Percentiles rank a stretch among this genome's conserved stretches.
phyloP scores from a whole-genome alignment of 2,797 vertebrate species.

The Ctenosaura bakeri region DNA sequence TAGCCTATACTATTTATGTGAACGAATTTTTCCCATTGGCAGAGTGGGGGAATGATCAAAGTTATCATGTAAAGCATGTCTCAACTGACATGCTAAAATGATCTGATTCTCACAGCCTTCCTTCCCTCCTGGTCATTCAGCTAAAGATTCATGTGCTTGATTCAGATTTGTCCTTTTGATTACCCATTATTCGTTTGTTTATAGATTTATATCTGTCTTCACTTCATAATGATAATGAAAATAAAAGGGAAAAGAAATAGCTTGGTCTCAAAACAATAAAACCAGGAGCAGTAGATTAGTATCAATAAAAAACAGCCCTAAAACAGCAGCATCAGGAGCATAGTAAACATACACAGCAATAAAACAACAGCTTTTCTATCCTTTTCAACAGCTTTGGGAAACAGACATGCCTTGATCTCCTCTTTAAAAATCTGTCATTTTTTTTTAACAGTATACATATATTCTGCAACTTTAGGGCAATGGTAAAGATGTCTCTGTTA shows the following conservation, averaged over 20 bases:
- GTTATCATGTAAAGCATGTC: not conserved
- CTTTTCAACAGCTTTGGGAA: not conserved
- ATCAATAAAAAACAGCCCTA: conserved; percentile 18
- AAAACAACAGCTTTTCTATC: conserved; percentile 7
- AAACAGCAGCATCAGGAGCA: conserved; percentile 1
- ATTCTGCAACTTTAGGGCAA: not conserved
- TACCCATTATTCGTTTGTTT: not conserved
- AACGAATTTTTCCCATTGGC: not conserved
- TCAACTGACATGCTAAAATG: not conserved
- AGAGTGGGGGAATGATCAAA: not conserved
- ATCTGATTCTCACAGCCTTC: not conserved
- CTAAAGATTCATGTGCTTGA: not conserved
- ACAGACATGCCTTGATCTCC: not conserved
- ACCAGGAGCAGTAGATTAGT: conserved; percentile 7
- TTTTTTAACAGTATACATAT: not conserved
- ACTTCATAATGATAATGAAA: not conserved
- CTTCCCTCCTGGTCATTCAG: not conserved
- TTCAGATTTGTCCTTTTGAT: not conserved
- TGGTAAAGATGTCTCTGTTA: not conserved
- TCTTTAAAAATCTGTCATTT: not conserved
- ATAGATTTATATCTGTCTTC: not conserved
- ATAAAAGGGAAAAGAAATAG: conserved; percentile 20
- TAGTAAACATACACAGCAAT: conserved; percentile 12
- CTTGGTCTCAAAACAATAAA: conserved; percentile 1
- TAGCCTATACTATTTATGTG: not conserved